A percentile compares a stretch with the other conserved stretches of the same genome.
Evolutionary conservation across 2,888 invertebrate species (phyloP).

Genomic region (Drosophila mimetica): DNA sequence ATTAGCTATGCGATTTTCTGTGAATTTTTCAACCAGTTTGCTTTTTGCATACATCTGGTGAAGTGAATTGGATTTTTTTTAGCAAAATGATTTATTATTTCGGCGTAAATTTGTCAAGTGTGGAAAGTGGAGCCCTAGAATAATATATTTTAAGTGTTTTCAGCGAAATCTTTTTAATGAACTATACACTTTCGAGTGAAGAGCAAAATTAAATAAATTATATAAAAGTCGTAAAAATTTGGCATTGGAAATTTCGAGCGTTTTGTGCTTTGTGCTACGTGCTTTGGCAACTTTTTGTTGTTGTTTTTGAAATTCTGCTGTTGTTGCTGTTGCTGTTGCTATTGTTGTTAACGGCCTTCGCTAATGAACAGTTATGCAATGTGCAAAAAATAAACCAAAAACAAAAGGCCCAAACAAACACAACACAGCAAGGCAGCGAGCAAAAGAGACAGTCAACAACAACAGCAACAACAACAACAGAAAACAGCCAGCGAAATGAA

Average conservation of each 20-base stretch:
- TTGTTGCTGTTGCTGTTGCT: slow-evolving; percentile 31
- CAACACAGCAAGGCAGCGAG: slow-evolving; percentile 37
- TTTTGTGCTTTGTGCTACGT: slow-evolving; percentile 46
- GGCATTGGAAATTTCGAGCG: slow-evolving; percentile 30
- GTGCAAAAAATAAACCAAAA: slow-evolving; percentile 55
- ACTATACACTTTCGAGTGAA: neutral
- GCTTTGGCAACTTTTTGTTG: slow-evolving; percentile 49
- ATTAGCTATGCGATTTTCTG: slow-evolving; percentile 15
- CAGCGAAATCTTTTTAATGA: neutral
- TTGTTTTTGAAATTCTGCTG: slow-evolving; percentile 12
- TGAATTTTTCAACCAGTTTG: slow-evolving; percentile 12
- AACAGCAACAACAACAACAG: slow-evolving; percentile 8
- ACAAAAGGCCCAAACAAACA: slow-evolving; percentile 33
- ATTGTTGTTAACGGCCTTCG: slow-evolving; percentile 65
- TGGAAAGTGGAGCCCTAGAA: too few species aligned
- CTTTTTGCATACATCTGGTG: slow-evolving; percentile 10
- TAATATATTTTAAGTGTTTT: neutral
- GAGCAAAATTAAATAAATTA: slow-evolving; percentile 7
- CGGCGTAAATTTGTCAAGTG: neutral
- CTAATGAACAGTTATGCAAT: slow-evolving; percentile 78
- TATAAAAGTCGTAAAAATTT: slow-evolving; percentile 23
- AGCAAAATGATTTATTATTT: neutral
- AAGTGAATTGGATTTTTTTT: neutral
- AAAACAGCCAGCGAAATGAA: slow-evolving; percentile 35
- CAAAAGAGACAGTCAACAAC: slow-evolving; percentile 16